Conservation (phyloP, 1,140 invertebrate species). For the Anastrepha ludens region DNA sequence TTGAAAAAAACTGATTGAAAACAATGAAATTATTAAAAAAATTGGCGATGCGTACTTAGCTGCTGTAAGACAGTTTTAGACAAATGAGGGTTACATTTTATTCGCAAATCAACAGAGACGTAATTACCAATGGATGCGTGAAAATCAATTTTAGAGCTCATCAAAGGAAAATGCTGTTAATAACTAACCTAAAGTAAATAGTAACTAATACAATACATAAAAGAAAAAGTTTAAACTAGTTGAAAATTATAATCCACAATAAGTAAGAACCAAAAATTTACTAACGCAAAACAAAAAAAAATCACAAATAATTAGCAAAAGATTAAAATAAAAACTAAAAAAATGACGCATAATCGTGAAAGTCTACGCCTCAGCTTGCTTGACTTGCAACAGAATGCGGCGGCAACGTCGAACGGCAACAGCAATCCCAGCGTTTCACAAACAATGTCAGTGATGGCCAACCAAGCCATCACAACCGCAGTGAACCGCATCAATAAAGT, state of each 20-base stretch:
- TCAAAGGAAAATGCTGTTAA: slow-evolving; percentile 59
- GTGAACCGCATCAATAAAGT: slow-evolving; percentile 69
- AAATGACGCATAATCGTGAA: slow-evolving; percentile 72
- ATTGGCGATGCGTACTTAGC: too few species aligned
- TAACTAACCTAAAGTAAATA: slow-evolving; percentile 38
- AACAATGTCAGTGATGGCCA: slow-evolving; percentile 69
- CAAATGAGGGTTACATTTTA: too few species aligned
- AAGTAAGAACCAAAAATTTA: slow-evolving; percentile 47
- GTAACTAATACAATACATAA: slow-evolving; percentile 5
- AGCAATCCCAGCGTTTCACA: slow-evolving; percentile 68
- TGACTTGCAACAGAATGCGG: slow-evolving; percentile 69
- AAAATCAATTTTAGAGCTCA: slow-evolving; percentile 53
- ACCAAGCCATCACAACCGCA: slow-evolving; percentile 61
- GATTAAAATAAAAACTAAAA: background rate
- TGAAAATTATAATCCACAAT: slow-evolving; percentile 30
- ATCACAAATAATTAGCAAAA: background rate
- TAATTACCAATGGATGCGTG: too few species aligned
- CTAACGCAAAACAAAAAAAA: too few species aligned
- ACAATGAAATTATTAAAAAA: too few species aligned
- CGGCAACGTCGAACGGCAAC: slow-evolving; percentile 59
- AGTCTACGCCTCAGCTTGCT: slow-evolving; percentile 71
- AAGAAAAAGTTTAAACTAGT: slow-evolving; percentile 47
- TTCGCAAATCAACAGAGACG: too few species aligned
- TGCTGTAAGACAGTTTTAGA: too few species aligned
- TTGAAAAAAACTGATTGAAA: too few species aligned